These are phyloP conservation scores for human DNA, from an alignment of 2,113 vertebrate species.

Conservation along the genomic window GRCh38 chr7:155249001-155249500, in stretches of 20 bases:
- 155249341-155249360: neutral
- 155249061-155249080: no score
- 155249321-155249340: neutral
- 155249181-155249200: no score
- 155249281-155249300: no score
- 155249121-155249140: no score
- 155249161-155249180: no score
- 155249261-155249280: neutral
- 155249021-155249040: no score
- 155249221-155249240: neutral
- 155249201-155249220: neutral
- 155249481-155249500: neutral
- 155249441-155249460: neutral
- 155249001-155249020: neutral
- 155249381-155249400: neutral
- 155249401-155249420: fast-evolving
- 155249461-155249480: neutral
- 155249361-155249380: neutral
- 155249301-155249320: neutral
- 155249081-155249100: no score
- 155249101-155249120: no score
- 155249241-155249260: neutral
- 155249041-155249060: no score
- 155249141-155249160: no score
- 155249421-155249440: neutral